These are phyloP conservation scores for Balaeniceps rex DNA, from an alignment of 2,113 vertebrate genomes.

Conservation along the genomic window DNA sequence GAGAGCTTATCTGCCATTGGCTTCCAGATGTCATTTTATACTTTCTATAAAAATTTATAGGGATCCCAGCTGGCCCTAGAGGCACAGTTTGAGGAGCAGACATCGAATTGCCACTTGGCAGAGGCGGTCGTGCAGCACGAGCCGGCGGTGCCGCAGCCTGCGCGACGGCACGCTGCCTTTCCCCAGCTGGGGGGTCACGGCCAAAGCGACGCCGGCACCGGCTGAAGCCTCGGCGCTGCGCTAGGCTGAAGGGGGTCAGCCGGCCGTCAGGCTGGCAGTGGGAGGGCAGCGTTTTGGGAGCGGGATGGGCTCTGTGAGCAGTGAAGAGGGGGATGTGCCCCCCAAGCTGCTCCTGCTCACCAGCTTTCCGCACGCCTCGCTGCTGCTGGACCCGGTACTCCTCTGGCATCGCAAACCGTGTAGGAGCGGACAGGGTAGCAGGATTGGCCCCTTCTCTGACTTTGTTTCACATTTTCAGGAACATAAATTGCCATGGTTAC, in stretches of 20 bases:
- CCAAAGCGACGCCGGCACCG: not conserved
- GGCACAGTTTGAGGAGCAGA: not conserved
- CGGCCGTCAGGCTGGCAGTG: not conserved
- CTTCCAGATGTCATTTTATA: constrained; percentile 23
- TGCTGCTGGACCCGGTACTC: not conserved
- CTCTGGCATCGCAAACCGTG: rapidly evolving
- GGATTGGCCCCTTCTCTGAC: not conserved
- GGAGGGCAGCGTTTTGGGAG: not conserved
- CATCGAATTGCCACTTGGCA: not conserved
- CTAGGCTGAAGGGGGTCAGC: not conserved
- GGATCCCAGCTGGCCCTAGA: constrained; percentile 18
- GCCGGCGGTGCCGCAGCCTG: not conserved
- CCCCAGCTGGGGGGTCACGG: rapidly evolving
- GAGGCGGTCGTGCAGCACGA: not conserved
- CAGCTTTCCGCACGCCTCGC: rapidly evolving
- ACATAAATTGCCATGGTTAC: constrained; percentile 70
- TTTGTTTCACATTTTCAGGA: constrained; percentile 4
- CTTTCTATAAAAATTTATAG: constrained; percentile 23
- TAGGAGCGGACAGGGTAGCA: not conserved
- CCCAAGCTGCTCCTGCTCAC: not conserved
- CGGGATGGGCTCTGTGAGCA: not conserved
- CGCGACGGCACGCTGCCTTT: not conserved
- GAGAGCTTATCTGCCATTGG: not conserved
- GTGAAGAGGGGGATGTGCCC: not conserved
- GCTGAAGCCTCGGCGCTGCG: not conserved